phyloP scores from a whole-genome alignment of 2,797 vertebrate species.

The Cetoscarus ocellatus region DNA sequence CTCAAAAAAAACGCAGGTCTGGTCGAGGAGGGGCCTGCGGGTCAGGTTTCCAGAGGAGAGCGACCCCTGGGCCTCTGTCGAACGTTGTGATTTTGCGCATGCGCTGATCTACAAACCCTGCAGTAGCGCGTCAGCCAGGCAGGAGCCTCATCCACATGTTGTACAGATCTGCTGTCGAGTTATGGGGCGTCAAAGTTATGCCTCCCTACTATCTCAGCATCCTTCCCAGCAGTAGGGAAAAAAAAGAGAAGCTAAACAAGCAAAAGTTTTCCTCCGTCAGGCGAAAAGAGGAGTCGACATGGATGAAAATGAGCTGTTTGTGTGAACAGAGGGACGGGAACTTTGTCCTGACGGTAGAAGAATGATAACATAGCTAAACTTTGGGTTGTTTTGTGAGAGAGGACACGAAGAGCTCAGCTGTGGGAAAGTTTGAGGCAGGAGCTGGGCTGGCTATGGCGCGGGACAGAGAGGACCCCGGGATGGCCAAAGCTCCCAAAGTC shows the following conservation, averaged over 20 bases:
- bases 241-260: conserved; percentile 71
- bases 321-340: conserved; percentile 32
- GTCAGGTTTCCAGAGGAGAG: conserved; percentile 65
- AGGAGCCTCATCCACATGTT: conserved; percentile 30
- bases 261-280: conserved; percentile 76
- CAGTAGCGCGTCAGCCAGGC: accelerated
- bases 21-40: conserved; percentile 63
- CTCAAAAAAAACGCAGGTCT: conserved; percentile 35
- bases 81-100: conserved; percentile 39
- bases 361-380: conserved; percentile 77
- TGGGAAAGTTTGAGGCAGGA: conserved; percentile 71
- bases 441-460: conserved; percentile 76
- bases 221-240: conserved; percentile 63
- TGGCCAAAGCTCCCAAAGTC: conserved; percentile 65
- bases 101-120: conserved; percentile 14
- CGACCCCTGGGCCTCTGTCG: conserved; percentile 47
- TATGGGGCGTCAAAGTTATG: conserved; percentile 7
- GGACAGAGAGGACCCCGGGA: conserved; percentile 72
- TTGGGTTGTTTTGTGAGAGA: conserved; percentile 39
- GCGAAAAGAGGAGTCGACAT: conserved; percentile 66
- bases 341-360: conserved; percentile 32
- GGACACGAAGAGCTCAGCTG: conserved; percentile 62
- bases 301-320: conserved; percentile 58
- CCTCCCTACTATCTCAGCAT: conserved; percentile 75
- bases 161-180: conserved; percentile 21